Base-by-base conservation (phyloP, 2,888 invertebrate genomes). In the Melieria crassipennis region DNA sequence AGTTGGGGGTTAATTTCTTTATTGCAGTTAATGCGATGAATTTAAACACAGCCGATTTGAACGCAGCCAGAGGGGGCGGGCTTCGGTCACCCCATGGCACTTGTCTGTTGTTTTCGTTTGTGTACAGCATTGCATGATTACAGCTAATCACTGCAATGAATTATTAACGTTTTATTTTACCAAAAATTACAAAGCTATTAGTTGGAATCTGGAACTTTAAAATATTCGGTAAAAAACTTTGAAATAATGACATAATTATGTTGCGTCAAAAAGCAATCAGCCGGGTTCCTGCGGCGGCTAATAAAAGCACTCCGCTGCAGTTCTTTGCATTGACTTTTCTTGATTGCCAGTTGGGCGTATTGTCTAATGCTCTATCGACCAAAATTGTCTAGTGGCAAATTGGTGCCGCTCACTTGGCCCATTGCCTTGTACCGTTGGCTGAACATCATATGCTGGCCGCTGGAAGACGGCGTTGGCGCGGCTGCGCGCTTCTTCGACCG, bases 371-470 rank as follows among this genome's bases (percentile, higher is more conserved):
- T 79, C 6, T 83, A 82, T 75, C 72, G 74, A 42, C 83, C 83
- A 46, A 74, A 77, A 42, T 75, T 82, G 4, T 16, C 68, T 0
- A 76, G 78, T 48, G 82, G 82, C 7, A 64, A 70, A 3, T 4
- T 64, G 0, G 81, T 67, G 0, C 77, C 79, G 5, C 65, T 83
- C 57, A 57, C 77, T 11, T 82, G 79, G 81, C 79, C 79, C 1
- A 30, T 83, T 50, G 75, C 71, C 4, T 0, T 79, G 3, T 81
- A 78, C 69, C 79, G 82, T 10, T 63, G 62, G 3, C 11, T 78
- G 4, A 82, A 82, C 58, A 78, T 75, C 42, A 73, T 82, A 4
- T 69, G 71, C 30, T 83, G 83, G 83, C 83, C 83, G 0, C 74
- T 83, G 58, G 82, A 80, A 61, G 82, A 81, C 71, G 70, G 66